These are phyloP conservation scores for Gallinago nigripennis DNA, from an alignment of 2,797 vertebrate genomes.

Conservation along the genomic window DNA sequence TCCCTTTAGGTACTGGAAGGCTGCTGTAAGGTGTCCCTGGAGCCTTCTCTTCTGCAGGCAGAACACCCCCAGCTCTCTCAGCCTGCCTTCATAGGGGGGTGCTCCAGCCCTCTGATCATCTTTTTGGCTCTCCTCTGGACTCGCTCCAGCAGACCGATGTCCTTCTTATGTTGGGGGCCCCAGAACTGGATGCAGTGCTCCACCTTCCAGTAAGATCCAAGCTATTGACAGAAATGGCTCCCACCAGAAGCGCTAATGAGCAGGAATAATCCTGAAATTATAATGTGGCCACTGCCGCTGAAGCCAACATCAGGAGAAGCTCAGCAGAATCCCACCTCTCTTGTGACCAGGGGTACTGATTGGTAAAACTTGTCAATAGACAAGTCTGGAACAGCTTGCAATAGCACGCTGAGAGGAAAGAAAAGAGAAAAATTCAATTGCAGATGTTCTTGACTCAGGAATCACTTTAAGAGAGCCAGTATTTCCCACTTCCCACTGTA, in stretches of 20 bases:
- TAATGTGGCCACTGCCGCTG: neutral
- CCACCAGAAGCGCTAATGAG: neutral
- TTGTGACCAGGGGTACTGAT: neutral
- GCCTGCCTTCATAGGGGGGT: neutral
- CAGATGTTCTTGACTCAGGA: neutral
- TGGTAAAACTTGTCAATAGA: neutral
- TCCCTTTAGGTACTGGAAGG: neutral
- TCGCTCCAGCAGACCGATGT: neutral
- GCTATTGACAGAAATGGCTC: neutral
- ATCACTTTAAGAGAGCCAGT: neutral
- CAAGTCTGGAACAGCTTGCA: neutral
- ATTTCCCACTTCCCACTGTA: neutral
- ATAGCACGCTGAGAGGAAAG: neutral
- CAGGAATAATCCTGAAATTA: neutral
- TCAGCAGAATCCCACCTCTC: neutral
- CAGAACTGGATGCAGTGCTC: neutral
- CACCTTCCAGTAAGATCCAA: neutral
- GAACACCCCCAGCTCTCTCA: neutral
- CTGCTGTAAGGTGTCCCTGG: neutral
- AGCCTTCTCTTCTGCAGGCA: neutral
- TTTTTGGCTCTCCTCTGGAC: neutral
- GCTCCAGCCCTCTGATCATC: neutral
- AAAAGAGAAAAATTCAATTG: neutral
- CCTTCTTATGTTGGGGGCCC: neutral
- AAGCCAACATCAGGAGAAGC: neutral